Base-by-base conservation (phyloP, 2,888 invertebrate species). In the Cabera pusaria region DNA sequence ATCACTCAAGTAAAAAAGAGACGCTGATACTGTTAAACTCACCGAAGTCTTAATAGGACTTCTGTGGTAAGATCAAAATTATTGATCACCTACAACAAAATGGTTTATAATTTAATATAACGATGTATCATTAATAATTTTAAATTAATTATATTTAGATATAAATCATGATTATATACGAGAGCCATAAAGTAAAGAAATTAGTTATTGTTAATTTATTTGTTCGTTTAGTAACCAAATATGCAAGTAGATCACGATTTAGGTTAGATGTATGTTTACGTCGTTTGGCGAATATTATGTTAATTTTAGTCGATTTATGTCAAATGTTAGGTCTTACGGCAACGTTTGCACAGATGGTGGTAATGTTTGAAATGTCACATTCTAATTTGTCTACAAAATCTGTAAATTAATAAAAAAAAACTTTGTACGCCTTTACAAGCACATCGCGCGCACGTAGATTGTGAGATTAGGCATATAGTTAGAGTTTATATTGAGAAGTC, bases 141-240 rank as follows among this genome's bases (percentile, higher is more conserved):
- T 46, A 56, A 40, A 54, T 44, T 59, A 54, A 57, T 57, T 59
- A 55, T 26, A 41, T 16, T 35, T 41, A 41, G 35, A 56, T 56
- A 44, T 59, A 52, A 59, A 65, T 55, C 35, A 42, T 63, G 57
- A 65, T 59, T 56, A 56, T 54, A 63, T 50, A 48, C 14, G 14
- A 59, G 56, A 54, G 70, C 69, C 70, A 72, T 72, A 67, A 64
- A 42, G 41, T 46, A 43, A 44, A 43, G 36, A 45, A 18, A 24
- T 46, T 38, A 35, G 40, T 32, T 52, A 46, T 42, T 39, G 28
- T 48, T 53, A 44, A 50, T 50, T 53, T 53, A 48, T 48, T 45
- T 44, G 37, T 48, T 32, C 40, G 8, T 26, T 8, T 36, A 23
- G 17, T 31, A 48, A 49, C 43, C 49, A 45, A 49, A 52, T 47